Evolutionary conservation across 1,140 invertebrate species (phyloP), one percentile per base, ranked within the genome.

Genomic region (Drosophila tropicalis): DNA sequence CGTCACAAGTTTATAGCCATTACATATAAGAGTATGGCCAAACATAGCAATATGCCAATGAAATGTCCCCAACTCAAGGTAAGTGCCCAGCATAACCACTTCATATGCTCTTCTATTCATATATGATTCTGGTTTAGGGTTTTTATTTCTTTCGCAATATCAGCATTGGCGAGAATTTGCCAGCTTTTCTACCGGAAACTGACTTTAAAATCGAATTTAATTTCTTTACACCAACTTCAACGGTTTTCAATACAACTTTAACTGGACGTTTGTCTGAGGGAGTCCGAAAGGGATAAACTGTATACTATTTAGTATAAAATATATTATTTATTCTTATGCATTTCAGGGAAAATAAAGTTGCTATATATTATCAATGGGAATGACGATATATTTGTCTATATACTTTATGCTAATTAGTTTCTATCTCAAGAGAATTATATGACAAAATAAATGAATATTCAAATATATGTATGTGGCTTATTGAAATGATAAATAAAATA

Each of bases 31-130:
- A 62, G 64, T 1, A 66, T 83, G 4, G 19, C 36, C 3, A 67
- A 36, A 19, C 25, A 69, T 9, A 64, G 32, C 9, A 47, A 62
- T 10, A 10, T 41, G 9, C 62, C 70, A 1, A 15, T 54, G 3
- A 83, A 55, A 44, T 83, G 81, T 70, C 81, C 81, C 0, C 39
- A 55, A 19, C 65, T 47, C 12, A 83, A 73, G 72, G 71, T 80
- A 17, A 9, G 5, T 12, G 1, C 12, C 3, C 12, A 13, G 22
- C 0, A 9, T 0, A 17, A 3, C 36, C 7, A 17, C 5, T 6
- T 0, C 19, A 7, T n/a, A n/a, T n/a, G n/a, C n/a, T n/a, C n/a
- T n/a, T n/a, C n/a, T n/a, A n/a, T n/a, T n/a, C n/a, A n/a, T n/a
- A n/a, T n/a, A n/a, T n/a, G n/a, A n/a, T n/a, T 54, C 5, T 29